Conservation (phyloP, 2,113 vertebrate species). For the Vimba vimba region DNA sequence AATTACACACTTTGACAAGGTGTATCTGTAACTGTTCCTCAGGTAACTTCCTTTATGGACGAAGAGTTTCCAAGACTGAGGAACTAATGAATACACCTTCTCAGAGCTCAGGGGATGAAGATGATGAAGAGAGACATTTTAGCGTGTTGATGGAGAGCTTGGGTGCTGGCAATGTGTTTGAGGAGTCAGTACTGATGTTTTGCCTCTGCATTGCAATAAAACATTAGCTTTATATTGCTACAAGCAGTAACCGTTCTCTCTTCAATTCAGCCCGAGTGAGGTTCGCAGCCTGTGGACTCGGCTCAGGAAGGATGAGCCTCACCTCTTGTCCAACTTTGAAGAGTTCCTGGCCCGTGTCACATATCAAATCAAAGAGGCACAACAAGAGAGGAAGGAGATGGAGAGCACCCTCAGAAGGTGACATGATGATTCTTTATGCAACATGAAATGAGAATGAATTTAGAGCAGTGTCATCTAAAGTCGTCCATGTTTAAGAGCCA, state of each 20-base stretch:
- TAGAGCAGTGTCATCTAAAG: neutral
- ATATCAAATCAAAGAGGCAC: conserved; percentile 86
- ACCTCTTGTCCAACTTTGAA: conserved; percentile 87
- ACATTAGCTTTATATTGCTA: neutral
- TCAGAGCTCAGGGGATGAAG: conserved; percentile 71
- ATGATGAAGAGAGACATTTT: conserved; percentile 86
- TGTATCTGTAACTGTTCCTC: conserved; percentile 26
- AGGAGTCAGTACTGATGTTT: conserved; percentile 84
- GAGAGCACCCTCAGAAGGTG: conserved; percentile 86
- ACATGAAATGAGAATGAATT: neutral
- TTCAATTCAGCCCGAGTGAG: conserved; percentile 76
- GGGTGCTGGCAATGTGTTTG: conserved; percentile 83
- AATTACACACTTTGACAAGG: neutral
- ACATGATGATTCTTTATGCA: neutral
- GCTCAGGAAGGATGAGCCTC: conserved; percentile 84
- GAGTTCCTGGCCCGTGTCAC: conserved; percentile 86
- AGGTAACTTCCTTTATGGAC: conserved; percentile 86
- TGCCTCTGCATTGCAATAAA: neutral
- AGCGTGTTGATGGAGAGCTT: conserved; percentile 84
- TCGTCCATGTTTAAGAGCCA: neutral
- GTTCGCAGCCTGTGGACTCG: conserved; percentile 86
- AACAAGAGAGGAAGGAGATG: conserved; percentile 87
- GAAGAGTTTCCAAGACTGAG: conserved; percentile 71
- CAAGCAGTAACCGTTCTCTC: neutral
- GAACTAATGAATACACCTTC: conserved; percentile 44